Base-by-base conservation (phyloP, 2,888 invertebrate genomes). In the Galerucella pusilla region DNA sequence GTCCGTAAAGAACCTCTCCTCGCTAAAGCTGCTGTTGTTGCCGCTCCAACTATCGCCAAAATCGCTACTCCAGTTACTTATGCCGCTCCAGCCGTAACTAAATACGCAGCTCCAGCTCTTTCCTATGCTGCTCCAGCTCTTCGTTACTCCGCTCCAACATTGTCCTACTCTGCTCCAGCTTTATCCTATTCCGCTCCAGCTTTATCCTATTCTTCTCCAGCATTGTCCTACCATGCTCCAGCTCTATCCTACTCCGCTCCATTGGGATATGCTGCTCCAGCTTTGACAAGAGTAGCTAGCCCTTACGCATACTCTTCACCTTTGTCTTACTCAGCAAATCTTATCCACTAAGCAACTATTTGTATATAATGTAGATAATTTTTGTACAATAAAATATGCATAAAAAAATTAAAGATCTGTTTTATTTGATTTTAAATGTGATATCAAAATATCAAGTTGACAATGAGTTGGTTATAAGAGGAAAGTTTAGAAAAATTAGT, bases 1-100 rank as follows among this genome's bases (percentile, higher is more conserved):
- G 90, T 90, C 9, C 89, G 88, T 81, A 90, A 89, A 78, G 89
- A 89, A 78, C 88, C 90, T 14, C 77, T 81, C 0, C 78, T 76
- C 9, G 78, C 78, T 25, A 79, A 79, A 67, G 78, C 81, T 35
- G 78, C 81, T 45, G 77, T 80, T 14, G 81, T 80, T 28, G 82
- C 80, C 57, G 81, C 82, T 66, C 80, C 82, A 64, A 79, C 87
- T 67, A 84, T 87, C 68, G 83, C 77, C 16, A 66, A 65, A 59
- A 74, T 78, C 12, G 79, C 78, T 2, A 88, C 89, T 68, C 87
- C 86, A 1, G 74, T 60, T 45, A 46, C 49, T 20, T 74, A 68
- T 59, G 73, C 77, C 16, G 71, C 68, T n/a, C 77, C 77, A 25
- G 76, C 77, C 20, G 69, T 77, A 11, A 69, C n/a, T 35, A 28